Evolutionary conservation across 2,888 invertebrate species (phyloP).

Genomic region (Leptinotarsa peninsularis): DNA sequence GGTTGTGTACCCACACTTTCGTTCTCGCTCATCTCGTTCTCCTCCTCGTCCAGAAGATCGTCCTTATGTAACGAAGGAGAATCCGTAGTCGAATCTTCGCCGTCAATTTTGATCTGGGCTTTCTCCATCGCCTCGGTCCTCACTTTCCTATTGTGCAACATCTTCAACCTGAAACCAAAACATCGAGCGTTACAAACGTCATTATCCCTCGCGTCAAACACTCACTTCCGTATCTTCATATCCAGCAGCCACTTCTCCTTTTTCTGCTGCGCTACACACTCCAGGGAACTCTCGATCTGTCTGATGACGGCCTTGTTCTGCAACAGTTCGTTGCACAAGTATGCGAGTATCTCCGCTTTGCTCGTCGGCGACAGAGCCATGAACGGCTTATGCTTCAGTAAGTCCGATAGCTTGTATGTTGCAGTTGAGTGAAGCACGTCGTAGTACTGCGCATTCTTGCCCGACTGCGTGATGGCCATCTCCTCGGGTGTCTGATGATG

Average conservation of each 20-base stretch:
- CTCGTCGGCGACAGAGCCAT: slow-evolving; percentile 85
- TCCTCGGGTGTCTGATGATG: slow-evolving; percentile 83
- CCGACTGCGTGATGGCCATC: slow-evolving; percentile 73
- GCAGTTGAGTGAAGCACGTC: slow-evolving; percentile 80
- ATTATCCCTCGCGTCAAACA: slow-evolving; percentile 47
- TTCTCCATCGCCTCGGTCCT: slow-evolving; percentile 80
- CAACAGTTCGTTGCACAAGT: slow-evolving; percentile 93
- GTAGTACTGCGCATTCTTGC: slow-evolving; percentile 85
- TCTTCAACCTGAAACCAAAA: slow-evolving; percentile 69
- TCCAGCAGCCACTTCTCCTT: slow-evolving; percentile 94
- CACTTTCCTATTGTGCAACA: slow-evolving; percentile 80
- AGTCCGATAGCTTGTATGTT: slow-evolving; percentile 84
- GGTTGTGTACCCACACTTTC: slow-evolving; percentile 91
- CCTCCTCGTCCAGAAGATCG: slow-evolving; percentile 75
- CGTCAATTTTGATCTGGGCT: slow-evolving; percentile 69
- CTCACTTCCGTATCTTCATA: slow-evolving; percentile 91
- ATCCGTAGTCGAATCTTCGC: slow-evolving; percentile 59
- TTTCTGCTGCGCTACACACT: slow-evolving; percentile 86
- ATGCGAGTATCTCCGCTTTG: slow-evolving; percentile 90
- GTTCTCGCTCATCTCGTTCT: slow-evolving; percentile 82
- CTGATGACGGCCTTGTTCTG: slow-evolving; percentile 91
- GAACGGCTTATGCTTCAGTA: slow-evolving; percentile 86
- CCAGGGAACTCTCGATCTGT: slow-evolving; percentile 86
- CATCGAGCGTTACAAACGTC: too few species aligned
- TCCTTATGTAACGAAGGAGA: slow-evolving; percentile 70